phyloP scores from a whole-genome alignment of 35 echinoderm and acorn worm species.

The Ptychodera flava region DNA sequence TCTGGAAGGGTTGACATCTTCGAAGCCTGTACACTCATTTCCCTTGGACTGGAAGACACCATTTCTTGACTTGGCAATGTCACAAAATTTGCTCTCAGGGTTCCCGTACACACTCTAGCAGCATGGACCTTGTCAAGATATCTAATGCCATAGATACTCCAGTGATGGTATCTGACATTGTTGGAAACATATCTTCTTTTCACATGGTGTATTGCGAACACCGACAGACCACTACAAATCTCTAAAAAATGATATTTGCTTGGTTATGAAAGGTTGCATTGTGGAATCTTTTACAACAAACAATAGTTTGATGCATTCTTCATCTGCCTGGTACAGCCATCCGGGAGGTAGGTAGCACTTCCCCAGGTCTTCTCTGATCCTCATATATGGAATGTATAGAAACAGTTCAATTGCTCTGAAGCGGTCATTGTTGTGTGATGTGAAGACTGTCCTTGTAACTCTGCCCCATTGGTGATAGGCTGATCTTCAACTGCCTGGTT shows the following conservation, averaged over 20 bases:
- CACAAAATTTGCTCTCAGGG: neutral
- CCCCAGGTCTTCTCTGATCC: neutral
- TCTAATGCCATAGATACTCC: neutral
- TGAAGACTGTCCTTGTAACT: too few species aligned
- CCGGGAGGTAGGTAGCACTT: neutral
- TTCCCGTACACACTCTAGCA: neutral
- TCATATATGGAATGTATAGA: neutral
- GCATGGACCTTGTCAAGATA: neutral
- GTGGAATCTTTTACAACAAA: neutral
- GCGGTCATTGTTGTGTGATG: too few species aligned
- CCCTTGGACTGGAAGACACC: neutral
- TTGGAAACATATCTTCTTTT: neutral
- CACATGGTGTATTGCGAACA: neutral
- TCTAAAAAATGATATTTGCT: neutral
- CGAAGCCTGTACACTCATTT: neutral
- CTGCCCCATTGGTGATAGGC: too few species aligned
- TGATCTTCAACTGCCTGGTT: too few species aligned
- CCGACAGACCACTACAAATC: neutral
- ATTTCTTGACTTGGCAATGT: neutral
- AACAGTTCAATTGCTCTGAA: too few species aligned
- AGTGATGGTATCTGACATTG: neutral
- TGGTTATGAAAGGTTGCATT: neutral
- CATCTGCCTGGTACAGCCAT: neutral
- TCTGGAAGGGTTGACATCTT: neutral
- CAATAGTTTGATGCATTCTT: neutral